Conservation (phyloP, 2,113 vertebrate species). For the Gymnogyps californianus region DNA sequence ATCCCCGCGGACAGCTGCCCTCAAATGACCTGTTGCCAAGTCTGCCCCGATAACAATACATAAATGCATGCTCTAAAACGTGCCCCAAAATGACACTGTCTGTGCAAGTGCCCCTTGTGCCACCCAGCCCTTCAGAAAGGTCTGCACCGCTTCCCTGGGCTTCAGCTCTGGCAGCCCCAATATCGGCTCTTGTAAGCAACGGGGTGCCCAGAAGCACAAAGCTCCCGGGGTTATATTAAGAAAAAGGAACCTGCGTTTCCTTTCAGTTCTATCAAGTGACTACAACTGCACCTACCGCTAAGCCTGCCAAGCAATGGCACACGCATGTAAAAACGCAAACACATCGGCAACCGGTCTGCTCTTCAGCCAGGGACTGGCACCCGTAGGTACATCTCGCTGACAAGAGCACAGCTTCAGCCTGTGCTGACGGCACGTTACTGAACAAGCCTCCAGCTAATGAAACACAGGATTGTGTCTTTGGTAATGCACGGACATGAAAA, state of each 20-base stretch:
- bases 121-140: neutral
- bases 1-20: neutral
- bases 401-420: neutral
- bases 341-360: rapidly evolving
- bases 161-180: neutral
- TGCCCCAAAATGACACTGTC: neutral
- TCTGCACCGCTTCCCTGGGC: neutral
- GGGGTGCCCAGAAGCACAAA: neutral
- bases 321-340: neutral
- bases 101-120: neutral
- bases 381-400: rapidly evolving
- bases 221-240: neutral
- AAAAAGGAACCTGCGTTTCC: neutral
- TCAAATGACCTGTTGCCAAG: neutral
- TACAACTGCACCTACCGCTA: neutral
- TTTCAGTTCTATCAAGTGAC: neutral
- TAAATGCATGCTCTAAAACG: neutral
- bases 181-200: neutral
- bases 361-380: neutral
- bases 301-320: neutral
- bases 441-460: neutral
- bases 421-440: rapidly evolving
- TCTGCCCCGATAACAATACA: rapidly evolving
- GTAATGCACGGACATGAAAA: neutral
- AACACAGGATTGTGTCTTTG: neutral